Conservation (phyloP, 2,888 invertebrate species). For the Vesta saturnalis region DNA sequence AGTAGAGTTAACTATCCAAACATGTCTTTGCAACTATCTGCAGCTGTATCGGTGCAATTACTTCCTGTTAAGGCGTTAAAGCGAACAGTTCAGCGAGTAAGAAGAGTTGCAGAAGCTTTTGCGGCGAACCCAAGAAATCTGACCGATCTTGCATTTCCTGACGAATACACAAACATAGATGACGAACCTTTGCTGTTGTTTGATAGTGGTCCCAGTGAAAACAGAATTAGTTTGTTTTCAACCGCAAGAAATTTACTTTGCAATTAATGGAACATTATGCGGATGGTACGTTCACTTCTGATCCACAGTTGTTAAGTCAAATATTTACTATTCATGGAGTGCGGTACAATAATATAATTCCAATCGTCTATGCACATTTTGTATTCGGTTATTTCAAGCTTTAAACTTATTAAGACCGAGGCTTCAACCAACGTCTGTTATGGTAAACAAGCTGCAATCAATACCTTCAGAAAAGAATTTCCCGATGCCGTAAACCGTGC, state of each 20-base stretch:
- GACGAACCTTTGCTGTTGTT: neutral
- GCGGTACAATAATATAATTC: neutral
- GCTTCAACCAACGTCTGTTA: too few relatives aligned
- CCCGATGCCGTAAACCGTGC: too few relatives aligned
- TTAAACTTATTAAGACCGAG: too few relatives aligned
- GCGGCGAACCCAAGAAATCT: neutral
- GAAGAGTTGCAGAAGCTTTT: neutral
- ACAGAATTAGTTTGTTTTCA: neutral
- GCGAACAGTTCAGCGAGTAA: neutral
- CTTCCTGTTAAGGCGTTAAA: neutral
- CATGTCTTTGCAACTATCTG: neutral
- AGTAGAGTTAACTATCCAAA: neutral
- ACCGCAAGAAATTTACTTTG: neutral
- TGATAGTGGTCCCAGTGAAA: neutral
- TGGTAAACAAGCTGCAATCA: too few relatives aligned
- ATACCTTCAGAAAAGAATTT: too few relatives aligned
- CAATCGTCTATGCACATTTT: too few relatives aligned
- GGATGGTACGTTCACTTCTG: neutral
- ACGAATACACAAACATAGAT: neutral
- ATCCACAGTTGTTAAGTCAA: neutral
- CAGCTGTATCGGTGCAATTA: neutral
- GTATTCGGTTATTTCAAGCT: too few relatives aligned
- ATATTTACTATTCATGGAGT: neutral
- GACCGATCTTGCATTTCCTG: neutral
- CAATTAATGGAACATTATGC: neutral